Evolutionary conservation across 2,113 vertebrate species (phyloP).

Genomic region (Strix uralensis): DNA sequence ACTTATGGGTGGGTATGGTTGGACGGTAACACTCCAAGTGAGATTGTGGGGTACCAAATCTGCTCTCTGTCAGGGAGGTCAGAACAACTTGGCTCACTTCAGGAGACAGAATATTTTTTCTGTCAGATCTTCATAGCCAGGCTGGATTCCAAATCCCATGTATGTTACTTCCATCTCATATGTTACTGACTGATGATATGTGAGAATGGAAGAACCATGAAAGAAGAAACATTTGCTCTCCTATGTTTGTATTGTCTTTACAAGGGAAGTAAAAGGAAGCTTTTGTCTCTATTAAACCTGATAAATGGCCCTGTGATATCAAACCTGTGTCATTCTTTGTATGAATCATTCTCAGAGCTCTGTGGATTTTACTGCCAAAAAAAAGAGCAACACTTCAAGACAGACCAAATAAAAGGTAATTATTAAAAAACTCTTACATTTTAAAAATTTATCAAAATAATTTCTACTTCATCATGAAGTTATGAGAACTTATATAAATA

Average conservation of each 20-base stretch:
- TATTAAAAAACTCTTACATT: neutral
- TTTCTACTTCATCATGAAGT: neutral
- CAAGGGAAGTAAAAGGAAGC: neutral
- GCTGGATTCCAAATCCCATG: neutral
- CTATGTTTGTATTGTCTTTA: neutral
- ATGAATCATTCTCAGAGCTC: neutral
- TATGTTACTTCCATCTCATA: neutral
- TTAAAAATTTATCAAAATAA: neutral
- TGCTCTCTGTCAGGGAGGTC: neutral
- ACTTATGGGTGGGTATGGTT: neutral
- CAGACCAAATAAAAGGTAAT: neutral
- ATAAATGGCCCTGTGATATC: neutral
- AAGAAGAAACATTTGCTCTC: neutral
- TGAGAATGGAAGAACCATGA: neutral
- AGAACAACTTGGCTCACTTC: neutral
- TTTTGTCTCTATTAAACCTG: neutral
- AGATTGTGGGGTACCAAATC: neutral
- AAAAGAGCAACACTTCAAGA: neutral
- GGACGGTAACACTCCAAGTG: neutral
- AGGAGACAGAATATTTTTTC: conserved; percentile 6
- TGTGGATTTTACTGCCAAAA: neutral
- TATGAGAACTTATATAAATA: neutral
- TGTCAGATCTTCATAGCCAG: neutral
- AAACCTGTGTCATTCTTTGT: neutral
- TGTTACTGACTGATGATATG: neutral